A percentile compares a stretch with the other conserved stretches of the same genome.
phyloP scores from a whole-genome alignment of 2,888 invertebrate species.

The Polylopha cassiicola region DNA sequence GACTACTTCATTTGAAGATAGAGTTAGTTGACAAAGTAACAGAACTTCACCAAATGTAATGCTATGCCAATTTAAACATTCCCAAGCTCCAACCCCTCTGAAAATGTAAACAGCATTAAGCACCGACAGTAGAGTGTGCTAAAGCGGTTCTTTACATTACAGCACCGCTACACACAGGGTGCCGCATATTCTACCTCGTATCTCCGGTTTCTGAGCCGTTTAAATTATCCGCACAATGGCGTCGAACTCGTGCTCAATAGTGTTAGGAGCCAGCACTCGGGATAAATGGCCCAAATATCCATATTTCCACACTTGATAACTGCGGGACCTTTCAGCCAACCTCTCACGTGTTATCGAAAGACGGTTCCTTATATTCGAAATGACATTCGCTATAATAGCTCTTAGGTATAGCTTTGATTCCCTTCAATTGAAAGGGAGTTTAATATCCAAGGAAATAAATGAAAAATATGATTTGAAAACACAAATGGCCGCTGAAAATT shows the following conservation, averaged over 20 bases:
- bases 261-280: conserved; percentile 24
- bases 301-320: conserved; percentile 30
- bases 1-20: too few species aligned
- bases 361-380: not conserved
- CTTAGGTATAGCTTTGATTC: too few species aligned
- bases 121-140: too few species aligned
- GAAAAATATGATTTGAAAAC: conserved; percentile 9
- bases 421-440: too few species aligned
- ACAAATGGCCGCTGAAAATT: conserved; percentile 1
- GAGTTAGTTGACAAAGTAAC: too few species aligned
- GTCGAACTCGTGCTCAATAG: conserved; percentile 4
- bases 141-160: conserved; percentile 9
- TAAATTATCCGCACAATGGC: conserved; percentile 21
- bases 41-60: too few species aligned
- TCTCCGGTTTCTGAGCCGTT: conserved; percentile 15
- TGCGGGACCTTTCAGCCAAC: conserved; percentile 15
- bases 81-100: too few species aligned
- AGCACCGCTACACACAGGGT: conserved; percentile 2
- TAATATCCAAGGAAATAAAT: conserved; percentile 13
- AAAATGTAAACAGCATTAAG: too few species aligned
- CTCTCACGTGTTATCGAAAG: conserved; percentile 4
- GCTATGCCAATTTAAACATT: too few species aligned
- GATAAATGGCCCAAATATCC: conserved; percentile 32
- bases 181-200: conserved; percentile 14
- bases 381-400: too few species aligned